These are phyloP conservation scores for Otis tarda DNA, from an alignment of 2,113 vertebrate species.

Conservation along the genomic window DNA sequence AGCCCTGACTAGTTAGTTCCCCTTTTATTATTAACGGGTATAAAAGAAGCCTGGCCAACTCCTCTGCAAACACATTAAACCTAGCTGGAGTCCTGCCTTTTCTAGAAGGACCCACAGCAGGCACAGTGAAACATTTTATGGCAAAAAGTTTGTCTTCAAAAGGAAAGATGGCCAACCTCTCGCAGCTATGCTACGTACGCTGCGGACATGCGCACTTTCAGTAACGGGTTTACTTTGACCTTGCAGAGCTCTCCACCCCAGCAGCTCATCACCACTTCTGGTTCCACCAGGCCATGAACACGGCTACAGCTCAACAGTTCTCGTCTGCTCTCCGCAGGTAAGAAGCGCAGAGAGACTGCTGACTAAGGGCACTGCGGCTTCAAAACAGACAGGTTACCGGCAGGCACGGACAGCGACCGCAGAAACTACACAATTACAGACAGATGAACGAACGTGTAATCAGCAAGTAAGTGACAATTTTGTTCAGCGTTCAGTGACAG, in stretches of 20 bases:
- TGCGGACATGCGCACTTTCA: accelerated
- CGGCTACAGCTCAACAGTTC: background rate
- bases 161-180: background rate
- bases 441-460: background rate
- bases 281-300: background rate
- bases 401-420: too few relatives aligned
- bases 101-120: background rate
- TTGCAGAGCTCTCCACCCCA: background rate
- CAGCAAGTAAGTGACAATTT: background rate
- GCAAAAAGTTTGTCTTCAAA: background rate
- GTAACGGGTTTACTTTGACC: background rate
- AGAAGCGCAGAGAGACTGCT: background rate
- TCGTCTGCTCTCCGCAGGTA: accelerated
- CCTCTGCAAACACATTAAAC: background rate
- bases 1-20: background rate
- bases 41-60: background rate
- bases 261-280: background rate
- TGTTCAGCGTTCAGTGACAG: background rate
- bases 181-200: accelerated
- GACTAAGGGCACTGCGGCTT: background rate
- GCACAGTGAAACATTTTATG: background rate
- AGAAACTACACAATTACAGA: background rate
- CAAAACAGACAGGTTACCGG: too few relatives aligned
- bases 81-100: background rate
- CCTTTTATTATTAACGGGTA: background rate